Evolutionary conservation across 2,797 vertebrate species (phyloP), one percentile per base, ranked within the genome.

Genomic region (Labroides dimidiatus): DNA sequence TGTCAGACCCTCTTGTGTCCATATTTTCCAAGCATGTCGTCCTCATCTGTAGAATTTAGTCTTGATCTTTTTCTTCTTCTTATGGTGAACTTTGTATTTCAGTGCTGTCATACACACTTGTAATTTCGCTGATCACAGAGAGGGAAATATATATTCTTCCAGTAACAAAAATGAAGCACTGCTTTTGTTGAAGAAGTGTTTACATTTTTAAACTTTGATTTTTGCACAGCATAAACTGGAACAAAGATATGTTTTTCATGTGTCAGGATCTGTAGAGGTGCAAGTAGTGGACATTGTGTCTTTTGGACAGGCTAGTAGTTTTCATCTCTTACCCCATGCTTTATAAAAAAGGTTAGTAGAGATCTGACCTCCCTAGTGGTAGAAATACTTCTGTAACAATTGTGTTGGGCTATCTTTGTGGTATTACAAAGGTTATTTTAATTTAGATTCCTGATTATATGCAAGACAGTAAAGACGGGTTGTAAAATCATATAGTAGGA

Each of bases 11-110:
- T 66, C 87, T 76, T 86, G 78, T 91, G 86, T 88, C 60, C 85
- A 69, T 87, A 67, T 74, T 88, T 72, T 86, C 69, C 78, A 59
- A 94, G 94, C 90, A 89, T 94, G 93, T 89, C 80, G 51, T 69
- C 57, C 69, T 51, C 75, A 70, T 59, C 50, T 23, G 62, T 73
- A 74, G 62, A 80, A 63, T 51, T 24, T 37, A 63, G 64, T 78
- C 14, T 59, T 13, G 73, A 62, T 67, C 49, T 52, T 80, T 64
- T 69, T 78, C 19, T 65, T 74, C 51, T 81, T 49, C 58, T 36
- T 43, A 51, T 70, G 21, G 60, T 69, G 51, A 64, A 24, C 55
- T 23, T 67, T 55, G 54, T 64, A 53, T 55, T 56, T 30, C 63
- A 37, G 57, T 21, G 10, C 21, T 61, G 30, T n/a, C 30, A 45